Conservation (phyloP, 1,140 invertebrate species). For the Drosophila ficusphila region DNA sequence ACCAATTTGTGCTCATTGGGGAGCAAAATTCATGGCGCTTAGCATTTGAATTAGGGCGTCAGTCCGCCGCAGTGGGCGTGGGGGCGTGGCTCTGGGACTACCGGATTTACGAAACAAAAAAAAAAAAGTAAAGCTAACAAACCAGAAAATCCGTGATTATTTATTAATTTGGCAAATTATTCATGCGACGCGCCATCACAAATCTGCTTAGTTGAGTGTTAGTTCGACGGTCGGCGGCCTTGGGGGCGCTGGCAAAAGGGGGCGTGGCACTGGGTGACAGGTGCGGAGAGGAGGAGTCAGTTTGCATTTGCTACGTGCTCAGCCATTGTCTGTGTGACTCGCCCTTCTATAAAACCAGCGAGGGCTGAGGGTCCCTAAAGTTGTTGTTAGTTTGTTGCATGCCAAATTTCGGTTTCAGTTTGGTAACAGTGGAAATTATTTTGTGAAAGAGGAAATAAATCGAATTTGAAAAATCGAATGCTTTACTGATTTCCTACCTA, state of each 20-base stretch:
- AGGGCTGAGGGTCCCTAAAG: conserved; percentile 16
- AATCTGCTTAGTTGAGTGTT: conserved; percentile 67
- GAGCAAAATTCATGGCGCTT: conserved; percentile 51
- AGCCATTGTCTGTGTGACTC: conserved; percentile 27
- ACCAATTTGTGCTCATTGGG: conserved; percentile 47
- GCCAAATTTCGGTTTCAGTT: conserved; percentile 29
- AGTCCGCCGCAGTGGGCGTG: background rate
- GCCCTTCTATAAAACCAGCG: background rate
- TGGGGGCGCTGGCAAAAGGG: background rate
- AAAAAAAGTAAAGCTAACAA: conserved; percentile 63
- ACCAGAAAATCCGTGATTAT: conserved; percentile 79
- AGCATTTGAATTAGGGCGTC: conserved; percentile 46
- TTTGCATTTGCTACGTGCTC: conserved; percentile 29
- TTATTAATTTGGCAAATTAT: conserved; percentile 81
- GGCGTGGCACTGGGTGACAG: background rate
- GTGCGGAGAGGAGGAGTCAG: conserved; percentile 2
- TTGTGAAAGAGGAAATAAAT: background rate
- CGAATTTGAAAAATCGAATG: too few relatives aligned
- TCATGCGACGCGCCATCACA: conserved; percentile 66
- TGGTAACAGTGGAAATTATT: background rate
- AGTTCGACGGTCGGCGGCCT: conserved; percentile 15
- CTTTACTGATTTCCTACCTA: too few relatives aligned
- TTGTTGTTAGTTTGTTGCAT: conserved; percentile 45
- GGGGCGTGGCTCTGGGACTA: background rate
- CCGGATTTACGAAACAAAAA: conserved; percentile 3